phyloP scores from a whole-genome alignment of 92 coral and sea anemone genomes.

The Diadumene lineata region DNA sequence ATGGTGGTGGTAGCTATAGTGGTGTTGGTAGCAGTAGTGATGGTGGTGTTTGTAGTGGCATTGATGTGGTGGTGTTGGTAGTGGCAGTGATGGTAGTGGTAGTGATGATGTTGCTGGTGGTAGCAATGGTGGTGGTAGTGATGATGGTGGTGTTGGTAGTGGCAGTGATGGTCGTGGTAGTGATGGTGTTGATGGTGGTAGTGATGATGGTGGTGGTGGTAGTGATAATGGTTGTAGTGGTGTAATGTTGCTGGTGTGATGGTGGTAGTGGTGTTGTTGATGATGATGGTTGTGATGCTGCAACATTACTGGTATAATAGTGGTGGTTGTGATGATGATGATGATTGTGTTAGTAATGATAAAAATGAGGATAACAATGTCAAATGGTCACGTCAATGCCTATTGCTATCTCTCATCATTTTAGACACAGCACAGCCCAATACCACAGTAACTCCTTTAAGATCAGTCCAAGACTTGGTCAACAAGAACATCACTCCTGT shows the following conservation, averaged over 20 bases:
- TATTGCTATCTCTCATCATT: neutral
- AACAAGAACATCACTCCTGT: conserved; percentile 20
- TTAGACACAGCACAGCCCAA: neutral
- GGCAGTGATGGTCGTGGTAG: neutral
- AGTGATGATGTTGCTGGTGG: conserved; percentile 3
- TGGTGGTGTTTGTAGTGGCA: neutral
- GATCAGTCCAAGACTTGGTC: conserved; percentile 26
- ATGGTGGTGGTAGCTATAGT: neutral
- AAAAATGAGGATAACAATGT: neutral
- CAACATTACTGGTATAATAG: no score
- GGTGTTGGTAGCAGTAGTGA: neutral
- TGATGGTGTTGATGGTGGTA: neutral
- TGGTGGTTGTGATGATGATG: neutral
- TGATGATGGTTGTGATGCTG: neutral
- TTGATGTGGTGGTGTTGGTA: neutral
- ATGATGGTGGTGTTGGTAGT: neutral
- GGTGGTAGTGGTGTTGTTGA: neutral
- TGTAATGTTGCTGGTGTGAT: no score
- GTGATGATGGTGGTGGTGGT: conserved; percentile 1
- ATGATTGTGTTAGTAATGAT: neutral
- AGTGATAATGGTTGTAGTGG: neutral
- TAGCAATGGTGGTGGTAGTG: neutral
- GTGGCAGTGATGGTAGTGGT: neutral
- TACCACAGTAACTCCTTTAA: conserved; percentile 12
- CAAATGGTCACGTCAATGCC: neutral